A percentile compares a stretch with the other conserved stretches of the same genome.
These are phyloP conservation scores for Agrochola lota DNA, from an alignment of 2,888 invertebrate species.

Conservation along the genomic window DNA sequence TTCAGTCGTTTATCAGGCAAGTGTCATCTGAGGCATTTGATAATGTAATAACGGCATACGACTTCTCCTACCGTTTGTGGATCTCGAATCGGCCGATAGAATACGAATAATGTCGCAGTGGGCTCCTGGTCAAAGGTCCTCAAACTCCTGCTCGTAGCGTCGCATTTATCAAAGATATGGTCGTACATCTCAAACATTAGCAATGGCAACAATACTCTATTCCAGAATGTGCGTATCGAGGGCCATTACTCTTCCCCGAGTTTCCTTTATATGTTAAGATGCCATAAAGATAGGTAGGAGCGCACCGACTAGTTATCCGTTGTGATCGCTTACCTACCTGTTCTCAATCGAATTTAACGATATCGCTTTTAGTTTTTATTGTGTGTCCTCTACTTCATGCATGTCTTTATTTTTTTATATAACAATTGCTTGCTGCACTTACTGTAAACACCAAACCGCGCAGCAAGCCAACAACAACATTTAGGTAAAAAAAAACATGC, in stretches of 20 bases:
- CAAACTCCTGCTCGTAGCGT: conserved; percentile 70
- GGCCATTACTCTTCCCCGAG: conserved; percentile 85
- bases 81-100: conserved; percentile 67
- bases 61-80: conserved; percentile 61
- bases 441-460: too few relatives aligned
- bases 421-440: too few relatives aligned
- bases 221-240: conserved; percentile 86
- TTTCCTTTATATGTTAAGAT: conserved; percentile 87
- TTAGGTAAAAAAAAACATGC: too few relatives aligned
- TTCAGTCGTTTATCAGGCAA: conserved; percentile 40
- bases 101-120: conserved; percentile 73
- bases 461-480: too few relatives aligned
- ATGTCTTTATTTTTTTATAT: conserved; percentile 28
- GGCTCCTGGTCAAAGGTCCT: conserved; percentile 76
- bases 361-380: conserved; percentile 73
- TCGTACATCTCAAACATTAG: conserved; percentile 78
- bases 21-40: conserved; percentile 50
- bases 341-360: conserved; percentile 80
- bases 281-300: conserved; percentile 85
- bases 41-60: conserved; percentile 56
- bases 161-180: conserved; percentile 82
- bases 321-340: conserved; percentile 84
- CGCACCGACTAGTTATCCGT: conserved; percentile 79
- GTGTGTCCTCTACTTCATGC: conserved; percentile 58
- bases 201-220: conserved; percentile 82